Conservation (phyloP, 2,888 invertebrate genomes). For the Melanotus villosus region DNA sequence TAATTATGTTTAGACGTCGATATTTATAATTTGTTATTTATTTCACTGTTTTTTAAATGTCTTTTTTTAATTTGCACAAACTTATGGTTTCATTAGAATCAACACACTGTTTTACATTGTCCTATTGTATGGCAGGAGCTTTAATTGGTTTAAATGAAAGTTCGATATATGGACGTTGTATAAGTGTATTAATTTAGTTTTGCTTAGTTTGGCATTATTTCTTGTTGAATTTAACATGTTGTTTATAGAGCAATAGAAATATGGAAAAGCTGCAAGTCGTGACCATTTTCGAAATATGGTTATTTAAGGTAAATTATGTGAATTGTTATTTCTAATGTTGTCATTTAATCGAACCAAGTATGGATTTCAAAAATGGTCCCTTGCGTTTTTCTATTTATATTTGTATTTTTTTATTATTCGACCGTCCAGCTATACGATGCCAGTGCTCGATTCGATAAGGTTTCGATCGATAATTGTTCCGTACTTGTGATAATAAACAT, state of each 20-base stretch:
- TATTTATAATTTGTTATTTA: slow-evolving; percentile 47
- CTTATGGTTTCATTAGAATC: slow-evolving; percentile 9
- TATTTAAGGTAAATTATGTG: slow-evolving; percentile 3
- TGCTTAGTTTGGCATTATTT: slow-evolving; percentile 27
- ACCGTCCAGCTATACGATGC: slow-evolving; percentile 52
- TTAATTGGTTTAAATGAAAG: slow-evolving; percentile 12
- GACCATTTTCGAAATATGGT: slow-evolving; percentile 29
- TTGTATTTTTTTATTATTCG: slow-evolving; percentile 9
- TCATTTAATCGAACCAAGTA: background rate
- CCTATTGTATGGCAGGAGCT: slow-evolving; percentile 19
- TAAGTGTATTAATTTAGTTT: slow-evolving; percentile 7
- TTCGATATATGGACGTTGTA: slow-evolving; percentile 15
- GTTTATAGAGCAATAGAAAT: slow-evolving; percentile 2
- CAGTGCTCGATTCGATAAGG: slow-evolving; percentile 58
- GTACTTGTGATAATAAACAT: slow-evolving; percentile 68
- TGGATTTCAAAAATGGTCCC: slow-evolving; percentile 32
- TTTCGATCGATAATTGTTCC: slow-evolving; percentile 60
- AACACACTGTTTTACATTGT: slow-evolving; percentile 20
- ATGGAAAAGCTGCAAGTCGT: slow-evolving; percentile 14
- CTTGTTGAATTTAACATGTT: slow-evolving; percentile 7
- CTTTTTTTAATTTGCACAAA: slow-evolving; percentile 26
- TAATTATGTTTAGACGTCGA: slow-evolving; percentile 43
- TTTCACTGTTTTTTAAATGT: slow-evolving; percentile 40
- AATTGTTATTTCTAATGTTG: background rate
- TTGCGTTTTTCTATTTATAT: background rate